Evolutionary conservation across 2,888 invertebrate genomes (phyloP).

Genomic region (Eupithecia dodoneata): DNA sequence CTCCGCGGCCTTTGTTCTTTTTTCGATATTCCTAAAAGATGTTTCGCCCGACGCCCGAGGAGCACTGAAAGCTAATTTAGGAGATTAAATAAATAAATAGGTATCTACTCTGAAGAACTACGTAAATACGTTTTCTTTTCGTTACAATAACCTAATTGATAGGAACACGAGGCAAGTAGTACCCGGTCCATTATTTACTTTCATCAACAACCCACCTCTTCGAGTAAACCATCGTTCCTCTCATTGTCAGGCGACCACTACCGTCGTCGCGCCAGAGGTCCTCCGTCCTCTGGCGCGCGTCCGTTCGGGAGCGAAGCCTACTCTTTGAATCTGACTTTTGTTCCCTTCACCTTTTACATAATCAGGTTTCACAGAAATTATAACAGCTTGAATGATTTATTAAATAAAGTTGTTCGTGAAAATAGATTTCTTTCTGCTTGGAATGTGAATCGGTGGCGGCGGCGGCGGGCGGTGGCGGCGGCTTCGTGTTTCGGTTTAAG

Average conservation of each 20-base stretch:
- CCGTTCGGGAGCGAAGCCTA: constrained; percentile 37
- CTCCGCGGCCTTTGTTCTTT: constrained; percentile 6
- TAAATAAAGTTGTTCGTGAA: constrained; percentile 60
- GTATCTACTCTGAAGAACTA: background rate
- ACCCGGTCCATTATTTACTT: background rate
- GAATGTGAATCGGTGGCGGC: constrained; percentile 48
- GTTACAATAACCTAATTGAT: background rate
- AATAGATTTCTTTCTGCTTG: constrained; percentile 54
- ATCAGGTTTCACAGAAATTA: constrained; percentile 74
- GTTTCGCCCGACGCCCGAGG: background rate
- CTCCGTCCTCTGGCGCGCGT: constrained; percentile 1
- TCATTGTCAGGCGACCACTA: too few relatives aligned
- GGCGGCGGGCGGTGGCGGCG: background rate
- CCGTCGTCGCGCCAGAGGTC: background rate
- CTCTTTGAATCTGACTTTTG: constrained; percentile 49
- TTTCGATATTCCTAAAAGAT: background rate
- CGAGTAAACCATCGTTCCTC: background rate
- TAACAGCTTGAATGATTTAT: constrained; percentile 74
- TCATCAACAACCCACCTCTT: background rate
- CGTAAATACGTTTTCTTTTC: background rate
- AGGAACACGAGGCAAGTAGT: background rate
- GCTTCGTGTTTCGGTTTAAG: constrained; percentile 34
- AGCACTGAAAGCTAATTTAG: constrained; percentile 6
- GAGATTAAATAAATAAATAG: constrained; percentile 6
- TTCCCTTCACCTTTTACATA: constrained; percentile 60